Percentiles rank a stretch among this genome's conserved stretches.
Conservation (phyloP, 2,113 vertebrate genomes). For the Clarias macrocephalus region DNA sequence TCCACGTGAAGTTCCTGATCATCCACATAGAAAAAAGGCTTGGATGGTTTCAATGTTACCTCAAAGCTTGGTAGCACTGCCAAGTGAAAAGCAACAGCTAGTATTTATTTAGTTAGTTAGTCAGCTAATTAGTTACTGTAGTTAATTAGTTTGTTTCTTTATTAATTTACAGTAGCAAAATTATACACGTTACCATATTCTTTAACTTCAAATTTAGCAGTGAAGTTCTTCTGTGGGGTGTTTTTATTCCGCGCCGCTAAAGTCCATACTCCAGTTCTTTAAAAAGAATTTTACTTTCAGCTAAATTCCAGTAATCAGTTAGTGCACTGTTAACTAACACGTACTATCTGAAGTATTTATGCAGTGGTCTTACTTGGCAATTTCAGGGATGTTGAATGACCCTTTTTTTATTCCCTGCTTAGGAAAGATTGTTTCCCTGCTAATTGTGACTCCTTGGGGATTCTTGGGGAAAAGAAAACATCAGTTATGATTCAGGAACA, state of each 20-base stretch:
- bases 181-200: slow-evolving; percentile 53
- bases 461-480: slow-evolving; percentile 29
- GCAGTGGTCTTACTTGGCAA: slow-evolving; percentile 49
- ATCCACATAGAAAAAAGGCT: slow-evolving; percentile 75
- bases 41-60: slow-evolving; percentile 61
- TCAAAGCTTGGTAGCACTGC: slow-evolving; percentile 69
- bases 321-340: not conserved
- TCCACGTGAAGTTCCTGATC: slow-evolving; percentile 62
- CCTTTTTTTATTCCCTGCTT: slow-evolving; percentile 37
- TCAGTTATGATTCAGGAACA: not conserved
- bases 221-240: slow-evolving; percentile 56
- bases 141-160: too few relatives aligned
- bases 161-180: too few relatives aligned
- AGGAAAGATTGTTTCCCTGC: slow-evolving; percentile 27
- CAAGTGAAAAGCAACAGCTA: not conserved
- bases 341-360: not conserved
- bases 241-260: slow-evolving; percentile 46
- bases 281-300: not conserved
- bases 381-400: slow-evolving; percentile 48
- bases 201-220: slow-evolving; percentile 60
- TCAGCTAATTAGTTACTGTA: too few relatives aligned
- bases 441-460: slow-evolving; percentile 45
- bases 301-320: not conserved
- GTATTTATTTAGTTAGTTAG: too few relatives aligned
- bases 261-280: slow-evolving; percentile 55